Conservation (phyloP, 2,888 invertebrate species). For the Ryuthela nishihirai region DNA sequence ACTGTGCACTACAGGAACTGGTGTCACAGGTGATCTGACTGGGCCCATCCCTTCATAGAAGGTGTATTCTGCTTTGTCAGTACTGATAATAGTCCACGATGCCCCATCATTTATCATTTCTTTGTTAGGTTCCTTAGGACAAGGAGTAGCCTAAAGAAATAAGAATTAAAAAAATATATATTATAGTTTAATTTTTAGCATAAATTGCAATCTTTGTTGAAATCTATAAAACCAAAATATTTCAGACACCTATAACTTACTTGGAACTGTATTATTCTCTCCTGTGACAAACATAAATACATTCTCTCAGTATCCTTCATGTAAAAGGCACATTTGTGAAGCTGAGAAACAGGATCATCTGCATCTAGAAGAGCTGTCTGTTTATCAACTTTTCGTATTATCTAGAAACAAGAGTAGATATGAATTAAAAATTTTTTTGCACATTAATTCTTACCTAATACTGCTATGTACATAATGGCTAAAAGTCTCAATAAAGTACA, state of each 20-base stretch:
- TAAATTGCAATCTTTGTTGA: not conserved
- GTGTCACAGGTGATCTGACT: constrained; percentile 90
- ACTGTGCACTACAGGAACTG: constrained; percentile 93
- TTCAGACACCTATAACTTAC: constrained; percentile 48
- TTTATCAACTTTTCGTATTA: constrained; percentile 77
- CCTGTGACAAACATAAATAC: constrained; percentile 97
- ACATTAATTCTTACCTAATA: not conserved
- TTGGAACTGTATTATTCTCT: constrained; percentile 98
- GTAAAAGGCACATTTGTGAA: constrained; percentile 99
- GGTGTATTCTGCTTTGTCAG: constrained; percentile 98
- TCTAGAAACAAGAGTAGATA: constrained; percentile 46
- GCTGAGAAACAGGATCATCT: constrained; percentile 97
- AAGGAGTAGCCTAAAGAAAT: constrained; percentile 73
- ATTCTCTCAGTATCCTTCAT: constrained; percentile 99
- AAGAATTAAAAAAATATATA: not conserved
- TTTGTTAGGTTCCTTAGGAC: constrained; percentile 93
- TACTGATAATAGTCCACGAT: constrained; percentile 99
- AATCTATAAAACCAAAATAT: not conserved
- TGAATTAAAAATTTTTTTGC: not conserved
- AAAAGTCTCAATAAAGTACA: too few species aligned
- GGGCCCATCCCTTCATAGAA: constrained; percentile 99
- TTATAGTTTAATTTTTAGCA: not conserved
- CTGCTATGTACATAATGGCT: not conserved
- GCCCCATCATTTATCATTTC: constrained; percentile 99
- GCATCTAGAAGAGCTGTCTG: constrained; percentile 97